Evolutionary conservation across 1,140 invertebrate species (phyloP).

Genomic region (Drepana arcuata): DNA sequence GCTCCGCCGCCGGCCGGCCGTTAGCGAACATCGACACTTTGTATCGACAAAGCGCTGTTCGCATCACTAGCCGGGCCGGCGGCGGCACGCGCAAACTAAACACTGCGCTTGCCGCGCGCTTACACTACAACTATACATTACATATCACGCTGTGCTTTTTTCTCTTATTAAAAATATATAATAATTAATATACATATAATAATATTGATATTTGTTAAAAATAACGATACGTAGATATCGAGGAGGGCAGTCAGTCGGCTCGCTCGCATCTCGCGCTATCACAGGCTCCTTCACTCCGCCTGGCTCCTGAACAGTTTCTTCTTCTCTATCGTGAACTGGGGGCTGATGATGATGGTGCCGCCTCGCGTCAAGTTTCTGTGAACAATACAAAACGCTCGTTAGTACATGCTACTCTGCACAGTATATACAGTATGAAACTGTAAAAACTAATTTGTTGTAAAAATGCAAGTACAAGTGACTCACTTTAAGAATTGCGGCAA

Average conservation of each 20-base stretch:
- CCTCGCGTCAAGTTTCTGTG: conserved; percentile 84
- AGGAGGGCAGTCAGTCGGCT: conserved; percentile 61
- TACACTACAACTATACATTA: conserved; percentile 65
- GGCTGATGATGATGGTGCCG: conserved; percentile 87
- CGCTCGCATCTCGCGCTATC: conserved; percentile 35
- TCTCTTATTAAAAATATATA: conserved; percentile 68
- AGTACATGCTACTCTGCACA: conserved; percentile 13
- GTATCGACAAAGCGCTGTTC: conserved; percentile 34
- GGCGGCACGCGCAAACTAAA: conserved; percentile 16
- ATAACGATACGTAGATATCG: conserved; percentile 66
- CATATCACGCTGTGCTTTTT: conserved; percentile 70
- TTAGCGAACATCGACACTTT: conserved; percentile 33
- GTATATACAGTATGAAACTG: too few relatives aligned
- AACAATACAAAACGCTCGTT: conserved; percentile 35
- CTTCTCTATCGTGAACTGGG: conserved; percentile 86
- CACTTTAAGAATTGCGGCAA: conserved; percentile 89
- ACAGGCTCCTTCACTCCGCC: conserved; percentile 49
- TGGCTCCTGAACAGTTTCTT: conserved; percentile 88
- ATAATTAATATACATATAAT: conserved; percentile 67
- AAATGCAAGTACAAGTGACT: too few relatives aligned
- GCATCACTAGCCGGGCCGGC: conserved; percentile 22
- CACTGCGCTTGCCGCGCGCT: conserved; percentile 35
- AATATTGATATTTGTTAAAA: conserved; percentile 70
- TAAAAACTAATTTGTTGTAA: too few relatives aligned
- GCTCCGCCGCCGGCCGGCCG: conserved; percentile 6